Base-by-base conservation (phyloP, 1,140 invertebrate genomes). In the Drosophila nannoptera region DNA sequence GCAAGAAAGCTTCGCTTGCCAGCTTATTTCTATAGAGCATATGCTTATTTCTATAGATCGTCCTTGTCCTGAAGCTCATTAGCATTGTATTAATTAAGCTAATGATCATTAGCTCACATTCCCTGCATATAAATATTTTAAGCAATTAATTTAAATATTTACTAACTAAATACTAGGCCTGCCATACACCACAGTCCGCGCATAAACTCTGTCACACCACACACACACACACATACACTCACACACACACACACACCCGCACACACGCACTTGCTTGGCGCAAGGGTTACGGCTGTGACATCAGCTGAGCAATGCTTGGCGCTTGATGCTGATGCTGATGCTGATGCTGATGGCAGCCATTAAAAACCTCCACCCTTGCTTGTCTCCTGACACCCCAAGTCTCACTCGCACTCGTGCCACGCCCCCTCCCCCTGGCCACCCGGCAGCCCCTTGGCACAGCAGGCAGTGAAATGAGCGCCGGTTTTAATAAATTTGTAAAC, bases 401-500 rank as follows among this genome's bases (percentile, higher is more conserved):
- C 7, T 12, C 2, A n/a, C 38, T 42, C 9, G 38, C 9, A 55
- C 33, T 9, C 5, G 40, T 4, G 11, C 8, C 35, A n/a, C 6
- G 8, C n/a, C 4, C 5, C 22, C 50, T 0, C 36, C 36, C 36
- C n/a, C 5, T 38, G 2, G 12, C n/a, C 32, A 2, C 9, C 7
- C 7, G 14, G 8, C 11, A 16, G 14, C 8, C 12, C 16, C 3
- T 7, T 22, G 40, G 29, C 35, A 12, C 52, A 60, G 55, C 50
- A 43, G 42, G 62, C 50, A 50, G 52, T 58, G 60, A 84, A 83
- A 84, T 68, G 75, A 75, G 78, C 75, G 70, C 77, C 66, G 73
- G 78, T 87, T 89, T 88, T 89, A 89, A 89, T 89, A 89, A 89
- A 89, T 89, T 89, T 89, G 87, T 89, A 87, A 89, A 88, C 87